phyloP scores from a whole-genome alignment of 2,113 vertebrate species.

The Papio anubis region DNA sequence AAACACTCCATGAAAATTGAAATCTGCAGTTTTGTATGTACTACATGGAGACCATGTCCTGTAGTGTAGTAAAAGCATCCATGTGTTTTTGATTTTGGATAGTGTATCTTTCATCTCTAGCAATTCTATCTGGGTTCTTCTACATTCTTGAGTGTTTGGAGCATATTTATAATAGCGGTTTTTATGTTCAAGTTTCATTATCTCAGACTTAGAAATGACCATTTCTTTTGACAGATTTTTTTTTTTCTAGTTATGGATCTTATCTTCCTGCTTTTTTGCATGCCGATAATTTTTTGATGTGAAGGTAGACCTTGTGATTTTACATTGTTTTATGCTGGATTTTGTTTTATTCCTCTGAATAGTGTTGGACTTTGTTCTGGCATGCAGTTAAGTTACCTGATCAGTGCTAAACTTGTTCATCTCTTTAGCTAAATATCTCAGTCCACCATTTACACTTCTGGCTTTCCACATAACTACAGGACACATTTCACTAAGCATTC shows the following conservation, averaged over 20 bases:
- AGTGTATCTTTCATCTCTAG: not conserved
- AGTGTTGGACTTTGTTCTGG: not conserved
- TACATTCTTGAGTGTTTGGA: not conserved
- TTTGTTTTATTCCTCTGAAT: not conserved
- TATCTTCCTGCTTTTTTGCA: not conserved
- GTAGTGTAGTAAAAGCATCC: slow-evolving; percentile 78
- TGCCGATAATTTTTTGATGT: not conserved
- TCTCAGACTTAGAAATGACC: not conserved
- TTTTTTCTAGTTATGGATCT: not conserved
- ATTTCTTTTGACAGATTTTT: not conserved
- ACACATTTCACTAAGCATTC: not conserved
- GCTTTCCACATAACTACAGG: not conserved
- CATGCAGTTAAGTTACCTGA: not conserved
- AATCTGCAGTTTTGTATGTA: slow-evolving; percentile 84
- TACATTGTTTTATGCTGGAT: not conserved
- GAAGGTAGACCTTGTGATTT: not conserved
- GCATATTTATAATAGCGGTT: not conserved
- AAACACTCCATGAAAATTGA: slow-evolving; percentile 93
- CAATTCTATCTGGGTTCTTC: not conserved
- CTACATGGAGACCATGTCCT: slow-evolving; percentile 90
- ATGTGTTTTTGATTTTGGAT: not conserved
- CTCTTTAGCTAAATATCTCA: not conserved
- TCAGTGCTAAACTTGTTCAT: not conserved
- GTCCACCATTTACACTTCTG: too few species aligned
- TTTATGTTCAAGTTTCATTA: not conserved